Base-by-base conservation (phyloP, 92 coral and sea anemone genomes). In the Meandrina meandrites region DNA sequence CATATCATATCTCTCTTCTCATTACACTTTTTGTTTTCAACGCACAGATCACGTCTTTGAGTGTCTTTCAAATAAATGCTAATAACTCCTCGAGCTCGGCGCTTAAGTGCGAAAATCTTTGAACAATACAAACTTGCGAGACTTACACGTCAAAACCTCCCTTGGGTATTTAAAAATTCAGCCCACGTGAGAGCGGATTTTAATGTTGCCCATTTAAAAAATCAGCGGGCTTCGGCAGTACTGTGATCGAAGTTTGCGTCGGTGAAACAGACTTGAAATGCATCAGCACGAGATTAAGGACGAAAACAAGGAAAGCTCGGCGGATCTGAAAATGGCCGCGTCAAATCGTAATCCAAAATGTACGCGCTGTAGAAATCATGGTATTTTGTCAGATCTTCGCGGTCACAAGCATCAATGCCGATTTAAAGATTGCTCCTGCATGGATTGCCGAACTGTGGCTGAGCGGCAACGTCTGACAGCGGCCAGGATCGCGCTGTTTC, bases 321-420 rank as follows among this genome's bases (percentile, higher is more conserved):
- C 40, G 21, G 88, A 85, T 64, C 21, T 64, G 76, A 85, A 77
- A 50, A n/a, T 67, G 66, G 32, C 82, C 14, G 76, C 80, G 31
- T 87, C 94, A 40, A 93, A 93, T 58, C 91, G 99, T 8, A 91
- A 91, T 22, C 99, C 99, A 2, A 96, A 96, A 66, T 96, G 99
- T 27, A 93, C 98, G 28, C 90, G 99, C 51, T 96, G 99, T 78
- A 90, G 99, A 70, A 96, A 96, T 86, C 99, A 96, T 50, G 98
- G 98, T 11, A 90, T 96, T 83, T 86, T 96, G 60, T 96, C 99
- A 13, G 99, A 95, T 54, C 92, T 96, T 53, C 94, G 98, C 22
- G 99, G 99, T 0, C 99, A 96, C 83, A 96, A 96, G 80, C 99
- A 95, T 22, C 98, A 96, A 80, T 96, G 99, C 77, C 88, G 93